These are phyloP conservation scores for Brachyhypopomus gauderio DNA, from an alignment of 2,113 vertebrate species.

Conservation along the genomic window DNA sequence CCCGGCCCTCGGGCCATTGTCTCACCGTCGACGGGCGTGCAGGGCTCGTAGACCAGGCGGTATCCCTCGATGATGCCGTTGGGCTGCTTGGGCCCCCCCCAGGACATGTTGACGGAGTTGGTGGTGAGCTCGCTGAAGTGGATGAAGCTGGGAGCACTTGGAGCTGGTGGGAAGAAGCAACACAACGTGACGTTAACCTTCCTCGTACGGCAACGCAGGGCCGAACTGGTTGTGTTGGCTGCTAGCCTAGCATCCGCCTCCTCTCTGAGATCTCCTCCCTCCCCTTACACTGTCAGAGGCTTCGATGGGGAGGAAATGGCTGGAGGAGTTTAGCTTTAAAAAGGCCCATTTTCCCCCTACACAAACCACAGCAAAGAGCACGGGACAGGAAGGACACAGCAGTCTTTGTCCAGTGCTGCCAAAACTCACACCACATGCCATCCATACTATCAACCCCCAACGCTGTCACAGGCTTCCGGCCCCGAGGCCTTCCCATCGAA, in stretches of 20 bases:
- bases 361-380: slow-evolving; percentile 62
- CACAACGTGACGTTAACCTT: not conserved
- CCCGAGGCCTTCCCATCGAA: slow-evolving; percentile 47
- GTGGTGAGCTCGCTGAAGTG: slow-evolving; percentile 96
- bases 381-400: slow-evolving; percentile 65
- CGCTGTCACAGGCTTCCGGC: slow-evolving; percentile 58
- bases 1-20: slow-evolving; percentile 26
- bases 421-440: slow-evolving; percentile 66
- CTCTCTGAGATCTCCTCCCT: slow-evolving; percentile 66
- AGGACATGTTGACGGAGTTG: slow-evolving; percentile 97
- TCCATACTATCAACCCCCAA: slow-evolving; percentile 52
- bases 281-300: slow-evolving; percentile 66
- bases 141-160: slow-evolving; percentile 85
- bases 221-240: slow-evolving; percentile 64
- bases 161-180: slow-evolving; percentile 74
- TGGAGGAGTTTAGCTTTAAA: slow-evolving; percentile 55
- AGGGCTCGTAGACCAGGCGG: slow-evolving; percentile 92
- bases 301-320: slow-evolving; percentile 64
- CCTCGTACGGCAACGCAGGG: too few species aligned
- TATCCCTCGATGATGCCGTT: slow-evolving; percentile 95
- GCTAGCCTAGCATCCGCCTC: slow-evolving; percentile 66
- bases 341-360: slow-evolving; percentile 58
- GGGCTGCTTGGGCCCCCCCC: slow-evolving; percentile 89
- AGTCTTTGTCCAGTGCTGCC: slow-evolving; percentile 61
- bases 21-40: slow-evolving; percentile 94